Conservation (phyloP, 2,797 vertebrate species). For the Acipenser oxyrinchus region DNA sequence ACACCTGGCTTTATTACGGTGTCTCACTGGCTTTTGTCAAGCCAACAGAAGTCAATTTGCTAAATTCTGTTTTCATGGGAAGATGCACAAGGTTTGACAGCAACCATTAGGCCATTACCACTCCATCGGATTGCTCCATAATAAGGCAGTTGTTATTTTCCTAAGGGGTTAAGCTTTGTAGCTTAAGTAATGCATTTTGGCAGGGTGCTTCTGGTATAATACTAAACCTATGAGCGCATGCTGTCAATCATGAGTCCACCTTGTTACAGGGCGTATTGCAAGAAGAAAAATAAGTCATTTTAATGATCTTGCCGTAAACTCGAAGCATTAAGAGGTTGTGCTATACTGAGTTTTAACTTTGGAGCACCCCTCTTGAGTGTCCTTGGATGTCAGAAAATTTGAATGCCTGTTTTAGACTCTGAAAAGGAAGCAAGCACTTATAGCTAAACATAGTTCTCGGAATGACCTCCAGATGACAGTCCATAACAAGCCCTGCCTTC, state of each 20-base stretch:
- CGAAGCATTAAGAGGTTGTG: too few species aligned
- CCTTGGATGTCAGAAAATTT: too few species aligned
- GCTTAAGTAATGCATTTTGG: constrained; percentile 54
- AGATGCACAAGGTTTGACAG: not conserved
- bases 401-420: too few species aligned
- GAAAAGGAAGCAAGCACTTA: too few species aligned
- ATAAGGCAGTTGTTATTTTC: constrained; percentile 27
- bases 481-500: too few species aligned
- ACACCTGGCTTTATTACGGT: not conserved
- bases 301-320: too few species aligned
- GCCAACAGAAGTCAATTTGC: not conserved
- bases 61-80: not conserved
- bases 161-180: constrained; percentile 44
- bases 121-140: constrained; percentile 25
- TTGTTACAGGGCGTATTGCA: constrained; percentile 41
- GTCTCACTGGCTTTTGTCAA: not conserved
- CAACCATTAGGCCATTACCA: not conserved
- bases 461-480: too few species aligned
- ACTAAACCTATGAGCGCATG: constrained; percentile 50
- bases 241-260: constrained; percentile 58
- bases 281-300: too few species aligned
- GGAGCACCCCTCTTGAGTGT: too few species aligned
- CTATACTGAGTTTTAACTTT: too few species aligned
- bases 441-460: too few species aligned
- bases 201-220: constrained; percentile 43